Evolutionary conservation across 37 sponge, comb jelly and placozoan species (phyloP), one percentile per base, ranked within the genome.

Genomic region (Agelas oroides): DNA sequence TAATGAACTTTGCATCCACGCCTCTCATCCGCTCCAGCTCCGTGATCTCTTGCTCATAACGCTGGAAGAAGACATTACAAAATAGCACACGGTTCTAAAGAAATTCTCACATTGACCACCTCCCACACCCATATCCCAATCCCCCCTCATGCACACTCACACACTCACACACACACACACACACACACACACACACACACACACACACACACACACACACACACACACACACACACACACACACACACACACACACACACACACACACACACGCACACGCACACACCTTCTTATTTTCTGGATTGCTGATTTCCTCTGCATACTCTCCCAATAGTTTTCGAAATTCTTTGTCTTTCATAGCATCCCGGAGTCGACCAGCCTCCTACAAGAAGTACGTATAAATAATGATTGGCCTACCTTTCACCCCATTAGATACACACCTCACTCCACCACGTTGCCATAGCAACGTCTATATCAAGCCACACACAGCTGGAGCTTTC

Each of bases 291-390:
- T 74, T 89, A 86, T 95, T 95, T 25, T 88, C 92, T 2, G 98
- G 96, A 41, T 95, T 89, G 25, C 86, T 72, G 54, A 97, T 90
- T 54, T 97, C 96, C 52, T 97, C 35, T 14, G 92, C 96, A 80
- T 97, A 97, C 12, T 95, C 95, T 18, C n/a, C 66, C 38, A 97
- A 53, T 36, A 97, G 69, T 46, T 95, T 93, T 3, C 98, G 78
- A 77, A 97, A 97, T 32, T 95, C 92, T 54, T 95, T 92, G 24
- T 97, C 88, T 71, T 92, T 87, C 58, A 97, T 74, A 15, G 98
- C 98, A 30, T 85, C 70, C 17, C 21, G 60, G 0, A 97, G 24
- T 35, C 53, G 79, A 52, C 90, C 84, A 19, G 73, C 80, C 55
- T 97, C 98, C 91, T 97, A 38, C 23, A 59, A n/a, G 13, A 46